Percentiles rank a stretch among this genome's conserved stretches.
phyloP scores from a whole-genome alignment of 2,113 vertebrate genomes.

The Aegotheles bennettii region DNA sequence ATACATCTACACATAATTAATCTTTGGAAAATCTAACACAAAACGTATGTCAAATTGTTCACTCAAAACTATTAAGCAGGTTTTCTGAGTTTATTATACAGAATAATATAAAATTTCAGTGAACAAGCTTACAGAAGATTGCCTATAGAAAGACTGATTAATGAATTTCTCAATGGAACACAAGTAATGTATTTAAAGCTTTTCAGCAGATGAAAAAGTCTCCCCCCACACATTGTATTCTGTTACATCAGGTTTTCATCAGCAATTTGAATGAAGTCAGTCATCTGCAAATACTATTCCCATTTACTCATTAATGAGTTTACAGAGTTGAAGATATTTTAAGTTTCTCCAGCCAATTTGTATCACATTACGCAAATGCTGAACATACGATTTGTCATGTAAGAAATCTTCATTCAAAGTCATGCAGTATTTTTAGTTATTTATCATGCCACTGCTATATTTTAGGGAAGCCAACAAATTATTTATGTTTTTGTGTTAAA shows the following conservation, averaged over 20 bases:
- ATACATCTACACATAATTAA: not conserved
- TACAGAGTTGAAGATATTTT: conserved; percentile 10
- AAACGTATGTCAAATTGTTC: not conserved
- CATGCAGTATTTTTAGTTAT: not conserved
- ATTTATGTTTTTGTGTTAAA: not conserved
- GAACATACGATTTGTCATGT: not conserved
- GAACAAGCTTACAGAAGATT: not conserved
- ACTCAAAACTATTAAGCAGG: not conserved
- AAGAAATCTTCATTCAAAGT: not conserved
- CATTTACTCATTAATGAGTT: conserved; percentile 11
- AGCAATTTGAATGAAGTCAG: conserved; percentile 35
- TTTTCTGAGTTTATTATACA: not conserved
- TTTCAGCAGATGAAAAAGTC: not conserved
- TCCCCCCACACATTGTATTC: not conserved
- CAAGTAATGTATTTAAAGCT: not conserved
- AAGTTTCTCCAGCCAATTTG: conserved; percentile 4
- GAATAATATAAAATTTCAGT: not conserved
- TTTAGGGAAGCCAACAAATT: not conserved
- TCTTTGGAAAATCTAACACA: not conserved
- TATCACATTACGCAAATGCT: not conserved
- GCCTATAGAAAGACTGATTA: not conserved
- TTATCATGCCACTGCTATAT: not conserved
- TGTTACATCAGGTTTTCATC: conserved; percentile 31
- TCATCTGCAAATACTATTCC: conserved; percentile 3
- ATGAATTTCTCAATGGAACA: not conserved